Conservation (phyloP, 2,113 vertebrate genomes). For the Anseranas semipalmata region DNA sequence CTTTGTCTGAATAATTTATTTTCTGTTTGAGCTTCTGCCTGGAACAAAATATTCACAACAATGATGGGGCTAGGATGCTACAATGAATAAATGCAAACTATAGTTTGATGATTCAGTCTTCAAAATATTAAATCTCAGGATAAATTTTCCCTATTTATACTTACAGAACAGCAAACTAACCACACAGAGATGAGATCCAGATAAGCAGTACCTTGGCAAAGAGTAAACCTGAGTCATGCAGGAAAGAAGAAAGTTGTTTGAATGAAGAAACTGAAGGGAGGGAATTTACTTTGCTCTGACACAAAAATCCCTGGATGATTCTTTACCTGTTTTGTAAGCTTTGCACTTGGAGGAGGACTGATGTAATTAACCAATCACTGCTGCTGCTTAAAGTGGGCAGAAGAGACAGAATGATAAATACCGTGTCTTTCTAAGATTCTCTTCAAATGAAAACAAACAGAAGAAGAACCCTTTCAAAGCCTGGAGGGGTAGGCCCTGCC, state of each 20-base stretch:
- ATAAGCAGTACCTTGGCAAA: background rate
- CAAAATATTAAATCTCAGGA: background rate
- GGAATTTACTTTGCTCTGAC: background rate
- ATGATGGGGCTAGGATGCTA: background rate
- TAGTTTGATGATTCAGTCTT: background rate
- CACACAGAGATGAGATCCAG: background rate
- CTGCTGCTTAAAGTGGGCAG: background rate
- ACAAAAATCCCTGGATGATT: background rate
- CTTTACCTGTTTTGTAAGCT: background rate
- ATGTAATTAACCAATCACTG: background rate
- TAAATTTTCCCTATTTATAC: background rate
- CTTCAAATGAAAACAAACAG: background rate
- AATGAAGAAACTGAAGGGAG: background rate
- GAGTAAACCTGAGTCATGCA: background rate
- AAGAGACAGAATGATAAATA: background rate
- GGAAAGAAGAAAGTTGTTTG: background rate
- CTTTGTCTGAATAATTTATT: slow-evolving; percentile 34
- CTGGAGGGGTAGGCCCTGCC: background rate
- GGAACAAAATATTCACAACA: background rate
- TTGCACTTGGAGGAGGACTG: background rate
- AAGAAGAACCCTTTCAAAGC: background rate
- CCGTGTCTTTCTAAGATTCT: background rate
- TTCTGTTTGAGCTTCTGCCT: background rate
- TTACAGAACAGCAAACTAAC: background rate
- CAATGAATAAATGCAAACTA: background rate